Evolutionary conservation across 2,888 invertebrate genomes (phyloP).

Genomic region (Agrenia bidenticulata): DNA sequence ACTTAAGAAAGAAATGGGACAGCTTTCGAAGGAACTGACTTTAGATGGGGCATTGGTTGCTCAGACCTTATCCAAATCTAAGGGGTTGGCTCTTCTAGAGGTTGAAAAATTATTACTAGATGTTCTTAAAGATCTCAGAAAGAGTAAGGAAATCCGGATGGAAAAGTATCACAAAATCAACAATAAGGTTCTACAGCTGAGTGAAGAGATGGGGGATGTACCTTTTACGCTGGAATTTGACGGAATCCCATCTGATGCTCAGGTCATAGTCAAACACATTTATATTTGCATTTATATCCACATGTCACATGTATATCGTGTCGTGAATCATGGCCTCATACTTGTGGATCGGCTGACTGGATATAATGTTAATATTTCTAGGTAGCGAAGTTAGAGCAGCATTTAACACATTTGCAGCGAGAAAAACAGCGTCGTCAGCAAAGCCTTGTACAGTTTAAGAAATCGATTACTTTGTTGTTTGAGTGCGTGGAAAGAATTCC

Average conservation of each 20-base stretch:
- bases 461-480: conserved; percentile 16
- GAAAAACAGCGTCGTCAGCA: conserved; percentile 21
- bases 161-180: conserved; percentile 35
- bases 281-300: not conserved
- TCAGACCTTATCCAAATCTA: conserved; percentile 4
- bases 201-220: conserved; percentile 26
- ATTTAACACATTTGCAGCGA: conserved; percentile 17
- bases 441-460: conserved; percentile 10
- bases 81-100: conserved; percentile 18
- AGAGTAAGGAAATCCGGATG: conserved; percentile 34
- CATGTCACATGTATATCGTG: too few relatives aligned
- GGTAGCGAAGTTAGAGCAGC: conserved; percentile 30
- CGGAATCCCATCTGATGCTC: conserved; percentile 40
- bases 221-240: conserved; percentile 29
- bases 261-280: conserved; percentile 29
- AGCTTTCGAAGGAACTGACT: conserved; percentile 31
- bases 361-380: conserved; percentile 13
- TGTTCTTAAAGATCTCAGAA: conserved; percentile 23
- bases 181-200: conserved; percentile 18
- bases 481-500: conserved; percentile 19
- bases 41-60: conserved; percentile 3
- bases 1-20: conserved; percentile 24
- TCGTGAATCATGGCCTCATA: too few relatives aligned
- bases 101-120: conserved; percentile 15
- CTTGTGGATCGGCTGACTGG: conserved; percentile 8